Evolutionary conservation across 2,888 invertebrate genomes (phyloP).

Genomic region (Sussaba pulchella): DNA sequence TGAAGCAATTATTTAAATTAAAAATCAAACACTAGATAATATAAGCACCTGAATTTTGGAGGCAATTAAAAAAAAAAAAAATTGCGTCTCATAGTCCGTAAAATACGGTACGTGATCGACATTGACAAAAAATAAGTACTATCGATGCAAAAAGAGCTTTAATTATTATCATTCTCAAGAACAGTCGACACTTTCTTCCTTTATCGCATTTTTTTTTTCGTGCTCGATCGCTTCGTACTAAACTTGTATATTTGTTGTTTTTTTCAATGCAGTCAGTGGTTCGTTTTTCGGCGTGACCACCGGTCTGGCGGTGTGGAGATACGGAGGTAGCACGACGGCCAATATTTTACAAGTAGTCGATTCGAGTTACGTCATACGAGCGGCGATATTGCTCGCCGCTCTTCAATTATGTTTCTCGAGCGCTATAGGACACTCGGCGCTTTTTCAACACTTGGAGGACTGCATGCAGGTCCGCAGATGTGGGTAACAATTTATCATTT

Average conservation of each 20-base stretch:
- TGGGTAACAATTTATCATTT: constrained; percentile 80
- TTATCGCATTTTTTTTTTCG: constrained; percentile 22
- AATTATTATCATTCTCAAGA: neutral
- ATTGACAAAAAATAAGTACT: too few relatives aligned
- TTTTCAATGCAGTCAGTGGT: constrained; percentile 85
- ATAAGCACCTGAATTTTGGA: too few relatives aligned
- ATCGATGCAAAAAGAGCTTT: neutral
- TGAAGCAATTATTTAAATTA: too few relatives aligned
- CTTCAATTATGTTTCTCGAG: constrained; percentile 92
- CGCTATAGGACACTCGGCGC: constrained; percentile 91
- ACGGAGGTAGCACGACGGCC: constrained; percentile 87
- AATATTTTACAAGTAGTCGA: constrained; percentile 90
- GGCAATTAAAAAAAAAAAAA: too few relatives aligned
- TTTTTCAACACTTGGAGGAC: constrained; percentile 94
- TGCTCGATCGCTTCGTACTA: neutral
- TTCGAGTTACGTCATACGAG: constrained; percentile 87
- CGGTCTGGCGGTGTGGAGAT: constrained; percentile 87
- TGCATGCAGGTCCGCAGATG: constrained; percentile 90
- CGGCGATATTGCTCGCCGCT: constrained; percentile 90
- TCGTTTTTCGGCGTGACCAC: constrained; percentile 88
- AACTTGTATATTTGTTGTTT: neutral
- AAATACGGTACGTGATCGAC: too few relatives aligned
- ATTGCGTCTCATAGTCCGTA: too few relatives aligned
- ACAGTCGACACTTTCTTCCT: too few relatives aligned
- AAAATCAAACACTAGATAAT: too few relatives aligned